Conservation (phyloP, 1,140 invertebrate species). For the Mactra quadrangularis region DNA sequence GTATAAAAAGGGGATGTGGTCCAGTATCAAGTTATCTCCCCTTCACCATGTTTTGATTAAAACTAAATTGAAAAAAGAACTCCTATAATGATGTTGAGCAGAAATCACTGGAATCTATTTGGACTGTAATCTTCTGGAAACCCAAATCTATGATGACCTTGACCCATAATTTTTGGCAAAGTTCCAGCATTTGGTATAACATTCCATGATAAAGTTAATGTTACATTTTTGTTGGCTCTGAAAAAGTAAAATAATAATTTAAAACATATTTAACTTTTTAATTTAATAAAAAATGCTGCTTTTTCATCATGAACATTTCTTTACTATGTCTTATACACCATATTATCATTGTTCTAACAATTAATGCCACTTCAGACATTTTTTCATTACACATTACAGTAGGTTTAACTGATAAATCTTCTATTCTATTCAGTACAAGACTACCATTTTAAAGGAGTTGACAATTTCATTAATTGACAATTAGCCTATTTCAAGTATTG, state of each 20-base stretch:
- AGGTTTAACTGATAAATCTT: no score
- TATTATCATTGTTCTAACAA: no score
- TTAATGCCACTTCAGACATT: no score
- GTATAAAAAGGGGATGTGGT: no score
- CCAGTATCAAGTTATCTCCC: no score
- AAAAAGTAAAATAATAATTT: slow-evolving; percentile 82
- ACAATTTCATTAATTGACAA: no score
- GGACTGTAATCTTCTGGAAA: slow-evolving; percentile 93
- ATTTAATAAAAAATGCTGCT: not conserved
- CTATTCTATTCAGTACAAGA: no score
- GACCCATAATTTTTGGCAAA: slow-evolving; percentile 92
- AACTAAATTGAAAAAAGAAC: slow-evolving; percentile 17
- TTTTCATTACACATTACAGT: no score
- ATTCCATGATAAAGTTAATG: slow-evolving; percentile 97
- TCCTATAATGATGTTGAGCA: slow-evolving; percentile 10
- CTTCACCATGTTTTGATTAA: slow-evolving; percentile 32
- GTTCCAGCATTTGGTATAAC: slow-evolving; percentile 99
- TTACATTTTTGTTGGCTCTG: slow-evolving; percentile 96
- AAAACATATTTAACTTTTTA: not conserved
- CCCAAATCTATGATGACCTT: slow-evolving; percentile 92
- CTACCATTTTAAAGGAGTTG: no score
- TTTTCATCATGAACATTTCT: no score
- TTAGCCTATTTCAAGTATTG: no score
- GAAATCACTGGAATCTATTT: slow-evolving; percentile 58
- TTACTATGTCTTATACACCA: no score